phyloP scores from a whole-genome alignment of 2,888 invertebrate species.

The Eretmocerus hayati region DNA sequence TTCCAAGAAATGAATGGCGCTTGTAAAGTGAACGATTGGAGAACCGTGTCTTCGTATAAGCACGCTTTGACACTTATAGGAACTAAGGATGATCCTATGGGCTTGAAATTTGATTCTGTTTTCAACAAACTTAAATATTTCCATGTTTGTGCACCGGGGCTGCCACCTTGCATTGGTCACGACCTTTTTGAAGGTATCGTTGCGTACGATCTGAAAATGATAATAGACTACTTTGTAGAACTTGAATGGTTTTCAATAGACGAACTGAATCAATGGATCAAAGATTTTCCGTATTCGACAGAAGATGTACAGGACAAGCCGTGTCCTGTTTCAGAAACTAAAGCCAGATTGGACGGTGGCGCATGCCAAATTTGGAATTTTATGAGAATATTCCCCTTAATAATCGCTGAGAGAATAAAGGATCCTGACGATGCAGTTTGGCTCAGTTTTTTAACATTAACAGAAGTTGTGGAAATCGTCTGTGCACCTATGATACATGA shows the following conservation, averaged over 20 bases:
- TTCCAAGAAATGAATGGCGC: neutral
- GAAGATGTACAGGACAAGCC: conserved; percentile 23
- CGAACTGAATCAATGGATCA: conserved; percentile 13
- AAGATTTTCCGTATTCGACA: conserved; percentile 14
- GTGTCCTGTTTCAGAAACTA: conserved; percentile 1
- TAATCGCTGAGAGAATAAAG: conserved; percentile 20
- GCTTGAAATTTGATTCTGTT: conserved; percentile 21
- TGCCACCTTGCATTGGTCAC: too few relatives aligned
- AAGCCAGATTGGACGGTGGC: neutral
- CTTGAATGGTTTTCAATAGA: conserved; percentile 20
- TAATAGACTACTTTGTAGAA: conserved; percentile 10
- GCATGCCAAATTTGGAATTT: conserved; percentile 10
- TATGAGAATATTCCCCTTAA: conserved; percentile 17
- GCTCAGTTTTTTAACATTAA: conserved; percentile 17
- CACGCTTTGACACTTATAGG: conserved; percentile 1
- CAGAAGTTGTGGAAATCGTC: conserved; percentile 26
- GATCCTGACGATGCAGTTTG: conserved; percentile 20
- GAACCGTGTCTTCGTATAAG: conserved; percentile 3
- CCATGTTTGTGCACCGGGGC: too few relatives aligned
- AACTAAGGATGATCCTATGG: conserved; percentile 10
- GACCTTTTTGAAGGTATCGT: too few relatives aligned
- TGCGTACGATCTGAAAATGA: conserved; percentile 16
- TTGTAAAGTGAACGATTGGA: neutral
- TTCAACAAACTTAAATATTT: conserved; percentile 24
- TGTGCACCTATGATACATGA: conserved; percentile 24